These are phyloP conservation scores for Dendronephthya gigantea DNA, from an alignment of 64 coral and sea anemone genomes.

Conservation along the genomic window DNA sequence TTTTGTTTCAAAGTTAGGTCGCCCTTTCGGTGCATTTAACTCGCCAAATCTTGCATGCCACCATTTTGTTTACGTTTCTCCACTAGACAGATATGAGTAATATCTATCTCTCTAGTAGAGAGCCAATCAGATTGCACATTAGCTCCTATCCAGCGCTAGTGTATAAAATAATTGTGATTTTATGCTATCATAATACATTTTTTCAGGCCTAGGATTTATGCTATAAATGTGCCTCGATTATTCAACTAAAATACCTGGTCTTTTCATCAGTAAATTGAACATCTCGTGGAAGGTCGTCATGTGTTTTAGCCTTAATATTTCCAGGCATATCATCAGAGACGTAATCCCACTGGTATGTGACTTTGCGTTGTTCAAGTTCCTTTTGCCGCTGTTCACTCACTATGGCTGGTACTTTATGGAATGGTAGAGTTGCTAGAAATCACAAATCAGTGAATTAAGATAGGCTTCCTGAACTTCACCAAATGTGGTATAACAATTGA, in stretches of 20 bases:
- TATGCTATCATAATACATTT: too few species aligned
- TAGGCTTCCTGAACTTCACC: too few species aligned
- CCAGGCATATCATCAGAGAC: background rate
- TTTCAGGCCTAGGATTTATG: background rate
- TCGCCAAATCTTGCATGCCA: too few species aligned
- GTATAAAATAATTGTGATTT: background rate
- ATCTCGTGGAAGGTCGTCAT: background rate
- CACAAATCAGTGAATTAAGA: too few species aligned
- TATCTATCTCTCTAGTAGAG: too few species aligned
- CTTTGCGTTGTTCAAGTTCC: background rate
- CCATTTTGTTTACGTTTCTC: too few species aligned
- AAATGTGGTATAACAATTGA: too few species aligned
- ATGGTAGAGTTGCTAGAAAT: background rate
- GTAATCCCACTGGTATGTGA: background rate
- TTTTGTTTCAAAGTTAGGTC: too few species aligned
- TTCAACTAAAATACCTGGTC: background rate
- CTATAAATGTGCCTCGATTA: background rate
- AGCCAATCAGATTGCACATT: too few species aligned
- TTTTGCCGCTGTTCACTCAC: background rate
- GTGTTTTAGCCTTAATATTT: background rate
- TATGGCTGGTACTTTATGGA: background rate
- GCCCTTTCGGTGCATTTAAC: too few species aligned
- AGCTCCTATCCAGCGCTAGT: too few species aligned
- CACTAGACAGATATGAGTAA: too few species aligned
- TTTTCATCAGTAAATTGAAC: constrained; percentile 14